phyloP scores from a whole-genome alignment of 2,797 vertebrate species.

The Spinibarbus caldwelli region DNA sequence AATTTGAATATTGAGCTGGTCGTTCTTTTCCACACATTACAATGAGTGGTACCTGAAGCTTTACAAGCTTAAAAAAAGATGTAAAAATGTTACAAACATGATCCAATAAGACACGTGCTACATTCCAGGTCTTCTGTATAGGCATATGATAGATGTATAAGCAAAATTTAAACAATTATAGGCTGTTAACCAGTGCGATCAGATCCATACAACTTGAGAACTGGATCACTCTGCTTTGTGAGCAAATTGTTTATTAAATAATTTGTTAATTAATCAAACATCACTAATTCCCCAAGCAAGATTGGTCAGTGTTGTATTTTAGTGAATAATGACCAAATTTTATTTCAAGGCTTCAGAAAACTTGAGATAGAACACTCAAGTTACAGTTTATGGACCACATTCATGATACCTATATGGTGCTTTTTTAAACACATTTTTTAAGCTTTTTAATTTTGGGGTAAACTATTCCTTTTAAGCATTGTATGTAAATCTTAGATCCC shows the following conservation, averaged over 20 bases:
- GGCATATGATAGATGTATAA: not conserved
- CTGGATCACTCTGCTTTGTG: not conserved
- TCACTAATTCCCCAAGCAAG: too few relatives aligned
- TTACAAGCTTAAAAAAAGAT: not conserved
- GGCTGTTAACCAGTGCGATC: not conserved
- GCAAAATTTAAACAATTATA: not conserved
- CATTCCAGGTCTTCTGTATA: not conserved
- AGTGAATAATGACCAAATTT: not conserved
- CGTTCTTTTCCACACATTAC: not conserved
- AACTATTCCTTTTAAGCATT: not conserved
- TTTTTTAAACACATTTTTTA: not conserved
- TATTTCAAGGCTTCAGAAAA: conserved; percentile 1
- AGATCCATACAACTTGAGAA: not conserved
- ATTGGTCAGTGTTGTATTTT: not conserved
- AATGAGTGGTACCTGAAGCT: not conserved
- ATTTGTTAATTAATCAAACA: not conserved
- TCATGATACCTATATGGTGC: too few relatives aligned
- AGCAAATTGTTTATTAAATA: not conserved
- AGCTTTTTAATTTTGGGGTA: not conserved
- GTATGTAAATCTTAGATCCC: not conserved
- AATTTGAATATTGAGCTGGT: not conserved
- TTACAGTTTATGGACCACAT: not conserved
- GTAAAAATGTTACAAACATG: not conserved
- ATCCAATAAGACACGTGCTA: not conserved
- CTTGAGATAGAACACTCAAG: too few relatives aligned